phyloP scores from a whole-genome alignment of 2,113 vertebrate species.

The Mastomys natalensis region DNA sequence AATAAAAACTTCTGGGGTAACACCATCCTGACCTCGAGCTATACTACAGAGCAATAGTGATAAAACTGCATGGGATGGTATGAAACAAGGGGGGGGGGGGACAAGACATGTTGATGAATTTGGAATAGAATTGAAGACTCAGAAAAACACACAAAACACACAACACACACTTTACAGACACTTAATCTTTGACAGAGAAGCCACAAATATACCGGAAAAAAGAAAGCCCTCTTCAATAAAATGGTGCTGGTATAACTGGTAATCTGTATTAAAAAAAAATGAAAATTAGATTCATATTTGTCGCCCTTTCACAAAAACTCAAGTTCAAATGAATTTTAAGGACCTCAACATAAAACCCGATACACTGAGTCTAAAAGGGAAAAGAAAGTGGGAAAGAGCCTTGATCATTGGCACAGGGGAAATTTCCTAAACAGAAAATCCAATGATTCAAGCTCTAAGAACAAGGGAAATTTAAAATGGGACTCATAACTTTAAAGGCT shows the following conservation, averaged over 20 bases:
- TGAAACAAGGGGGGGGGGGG: too few relatives aligned
- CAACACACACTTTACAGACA: not conserved
- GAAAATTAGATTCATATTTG: not conserved
- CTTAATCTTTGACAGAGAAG: not conserved
- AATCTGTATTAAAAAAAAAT: not conserved
- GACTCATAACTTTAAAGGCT: not conserved
- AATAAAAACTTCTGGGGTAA: not conserved
- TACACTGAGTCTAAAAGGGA: not conserved
- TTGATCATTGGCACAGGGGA: not conserved
- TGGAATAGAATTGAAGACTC: not conserved
- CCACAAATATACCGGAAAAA: not conserved
- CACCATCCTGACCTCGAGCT: not conserved
- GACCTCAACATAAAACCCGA: not conserved
- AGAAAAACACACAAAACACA: too few relatives aligned
- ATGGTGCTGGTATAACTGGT: not conserved
- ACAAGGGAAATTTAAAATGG: not conserved
- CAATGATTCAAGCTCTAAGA: not conserved
- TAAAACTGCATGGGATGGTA: not conserved
- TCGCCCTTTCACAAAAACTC: not conserved
- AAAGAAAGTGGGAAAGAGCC: not conserved
- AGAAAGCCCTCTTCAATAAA: not conserved
- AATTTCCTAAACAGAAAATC: too few relatives aligned
- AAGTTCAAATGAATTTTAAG: not conserved
- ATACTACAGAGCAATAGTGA: not conserved
- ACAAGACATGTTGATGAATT: not conserved